A percentile compares a stretch with the other conserved stretches of the same genome.
phyloP scores from a whole-genome alignment of 1,140 invertebrate species.

The Planococcus citri region DNA sequence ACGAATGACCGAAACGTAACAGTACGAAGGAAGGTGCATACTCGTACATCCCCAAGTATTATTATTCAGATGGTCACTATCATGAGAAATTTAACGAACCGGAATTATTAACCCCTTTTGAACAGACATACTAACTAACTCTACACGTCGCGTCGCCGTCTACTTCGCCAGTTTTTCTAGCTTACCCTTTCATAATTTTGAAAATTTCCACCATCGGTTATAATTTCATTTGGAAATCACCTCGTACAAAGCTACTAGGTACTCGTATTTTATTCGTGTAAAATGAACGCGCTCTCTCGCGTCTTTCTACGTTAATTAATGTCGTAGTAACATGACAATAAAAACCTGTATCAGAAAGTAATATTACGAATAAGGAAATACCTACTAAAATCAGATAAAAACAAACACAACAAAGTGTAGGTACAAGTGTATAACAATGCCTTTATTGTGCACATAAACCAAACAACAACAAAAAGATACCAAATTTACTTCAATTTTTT shows the following conservation, averaged over 20 bases:
- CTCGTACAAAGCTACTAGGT: too few species aligned
- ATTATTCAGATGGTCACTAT: slow-evolving; percentile 16
- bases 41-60: background rate
- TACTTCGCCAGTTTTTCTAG: background rate
- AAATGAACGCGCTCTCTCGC: background rate
- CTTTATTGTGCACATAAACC: background rate
- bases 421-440: too few species aligned
- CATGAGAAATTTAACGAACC: slow-evolving; percentile 17
- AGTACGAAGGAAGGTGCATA: background rate
- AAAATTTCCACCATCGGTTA: too few species aligned
- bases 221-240: too few species aligned
- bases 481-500: background rate
- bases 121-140: slow-evolving; percentile 12
- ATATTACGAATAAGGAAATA: background rate
- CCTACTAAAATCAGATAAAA: slow-evolving; percentile 1
- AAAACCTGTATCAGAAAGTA: background rate
- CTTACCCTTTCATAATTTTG: background rate
- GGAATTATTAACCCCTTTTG: slow-evolving; percentile 18
- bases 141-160: background rate
- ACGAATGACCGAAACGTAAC: background rate
- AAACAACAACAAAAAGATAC: background rate
- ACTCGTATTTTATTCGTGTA: too few species aligned
- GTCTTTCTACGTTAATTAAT: too few species aligned
- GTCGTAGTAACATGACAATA: background rate
- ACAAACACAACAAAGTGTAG: background rate